A percentile compares a stretch with the other conserved stretches of the same genome.
Conservation (phyloP, 2,113 vertebrate species). For the Copsychus sechellarum region DNA sequence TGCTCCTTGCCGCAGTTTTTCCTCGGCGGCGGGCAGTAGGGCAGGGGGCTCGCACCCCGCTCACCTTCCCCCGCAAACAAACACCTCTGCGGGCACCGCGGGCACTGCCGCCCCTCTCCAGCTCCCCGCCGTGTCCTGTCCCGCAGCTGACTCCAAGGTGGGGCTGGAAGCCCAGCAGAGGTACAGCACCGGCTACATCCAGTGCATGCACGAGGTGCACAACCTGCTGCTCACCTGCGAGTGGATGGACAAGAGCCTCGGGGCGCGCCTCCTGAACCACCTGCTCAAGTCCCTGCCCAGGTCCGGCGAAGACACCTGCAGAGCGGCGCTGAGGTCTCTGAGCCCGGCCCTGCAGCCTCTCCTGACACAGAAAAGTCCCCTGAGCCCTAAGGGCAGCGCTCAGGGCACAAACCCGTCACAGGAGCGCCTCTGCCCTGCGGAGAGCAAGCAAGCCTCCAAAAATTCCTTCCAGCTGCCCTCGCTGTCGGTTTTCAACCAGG, state of each 20-base stretch:
- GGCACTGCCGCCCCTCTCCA: not conserved
- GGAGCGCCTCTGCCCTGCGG: slow-evolving; percentile 1
- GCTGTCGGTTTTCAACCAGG: not conserved
- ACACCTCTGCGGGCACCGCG: fast-evolving
- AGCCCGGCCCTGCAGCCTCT: slow-evolving; percentile 9
- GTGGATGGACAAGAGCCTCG: slow-evolving; percentile 90
- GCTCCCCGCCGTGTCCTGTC: not conserved
- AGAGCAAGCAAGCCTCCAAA: slow-evolving; percentile 33
- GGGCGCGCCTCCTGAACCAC: slow-evolving; percentile 85
- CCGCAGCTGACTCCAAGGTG: slow-evolving; percentile 70
- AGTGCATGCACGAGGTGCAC: slow-evolving; percentile 91
- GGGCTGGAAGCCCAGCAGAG: slow-evolving; percentile 84
- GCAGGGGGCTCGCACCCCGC: fast-evolving
- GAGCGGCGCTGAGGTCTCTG: not conserved
- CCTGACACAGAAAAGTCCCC: not conserved
- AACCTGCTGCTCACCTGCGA: slow-evolving; percentile 88
- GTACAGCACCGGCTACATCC: slow-evolving; percentile 89
- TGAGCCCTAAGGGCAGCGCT: not conserved
- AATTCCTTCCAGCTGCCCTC: not conserved
- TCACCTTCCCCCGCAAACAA: not conserved
- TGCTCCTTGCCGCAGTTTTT: not conserved
- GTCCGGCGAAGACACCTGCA: slow-evolving; percentile 66
- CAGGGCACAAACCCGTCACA: not conserved
- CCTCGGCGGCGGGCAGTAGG: fast-evolving
- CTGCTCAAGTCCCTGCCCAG: slow-evolving; percentile 84